phyloP scores from a whole-genome alignment of 2,888 invertebrate genomes.

The Cheilosia vernalis region DNA sequence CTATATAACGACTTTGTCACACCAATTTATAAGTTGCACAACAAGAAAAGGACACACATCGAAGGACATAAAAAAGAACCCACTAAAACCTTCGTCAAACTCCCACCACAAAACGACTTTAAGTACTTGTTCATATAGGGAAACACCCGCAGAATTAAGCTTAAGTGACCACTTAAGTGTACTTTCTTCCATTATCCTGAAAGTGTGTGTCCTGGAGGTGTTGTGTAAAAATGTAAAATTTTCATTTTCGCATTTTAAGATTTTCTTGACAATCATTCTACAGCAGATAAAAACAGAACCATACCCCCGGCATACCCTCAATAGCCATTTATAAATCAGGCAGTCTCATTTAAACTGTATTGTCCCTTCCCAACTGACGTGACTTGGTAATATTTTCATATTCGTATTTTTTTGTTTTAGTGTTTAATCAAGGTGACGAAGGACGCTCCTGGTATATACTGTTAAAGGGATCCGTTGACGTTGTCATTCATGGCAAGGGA shows the following conservation, averaged over 20 bases:
- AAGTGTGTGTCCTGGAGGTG: conserved; percentile 41
- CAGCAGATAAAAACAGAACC: conserved; percentile 2
- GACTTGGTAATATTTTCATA: background rate
- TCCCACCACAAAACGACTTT: background rate
- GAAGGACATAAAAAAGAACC: background rate
- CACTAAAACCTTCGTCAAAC: conserved; percentile 20
- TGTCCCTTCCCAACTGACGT: conserved; percentile 20
- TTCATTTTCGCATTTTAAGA: conserved; percentile 36
- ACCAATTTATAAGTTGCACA: conserved; percentile 28
- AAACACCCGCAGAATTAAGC: conserved; percentile 5
- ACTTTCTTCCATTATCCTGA: conserved; percentile 31
- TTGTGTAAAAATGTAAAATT: conserved; percentile 29
- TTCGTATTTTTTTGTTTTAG: conserved; percentile 81
- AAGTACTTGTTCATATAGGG: background rate
- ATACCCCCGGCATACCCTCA: background rate
- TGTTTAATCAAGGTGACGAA: conserved; percentile 93
- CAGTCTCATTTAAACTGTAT: conserved; percentile 61
- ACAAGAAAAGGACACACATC: background rate
- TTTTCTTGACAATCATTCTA: background rate
- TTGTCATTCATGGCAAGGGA: conserved; percentile 93
- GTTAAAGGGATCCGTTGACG: conserved; percentile 92
- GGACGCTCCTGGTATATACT: conserved; percentile 94
- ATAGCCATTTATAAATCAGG: conserved; percentile 49
- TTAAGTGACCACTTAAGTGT: conserved; percentile 36
- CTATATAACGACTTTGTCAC: conserved; percentile 5